Evolutionary conservation across 2,113 vertebrate genomes (phyloP), one percentile per base, ranked within the genome.

Genomic region (Paratilapia polleni): DNA sequence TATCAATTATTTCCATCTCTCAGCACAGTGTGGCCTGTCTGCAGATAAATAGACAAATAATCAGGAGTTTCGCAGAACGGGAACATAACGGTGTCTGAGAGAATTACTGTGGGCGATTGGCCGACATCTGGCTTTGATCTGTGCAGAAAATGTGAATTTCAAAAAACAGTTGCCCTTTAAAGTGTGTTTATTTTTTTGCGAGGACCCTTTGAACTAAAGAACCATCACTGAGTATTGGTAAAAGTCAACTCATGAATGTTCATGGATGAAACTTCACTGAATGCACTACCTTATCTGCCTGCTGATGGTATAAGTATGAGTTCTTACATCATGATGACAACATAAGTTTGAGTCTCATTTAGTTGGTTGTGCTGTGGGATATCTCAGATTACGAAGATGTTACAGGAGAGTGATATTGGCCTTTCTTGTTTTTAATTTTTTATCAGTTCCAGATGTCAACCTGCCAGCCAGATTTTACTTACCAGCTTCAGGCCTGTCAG

Each of bases 51-150:
- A 82, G 57, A 81, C 36, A 76, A 84, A 89, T 84, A 78, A 81
- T 60, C 66, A 43, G 11, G 41, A 59, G 54, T 78, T 68, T 68
- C 64, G 81, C 70, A 36, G 61, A 49, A 64, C 6, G 11, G 2
- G 31, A 59, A 24, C 47, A 38, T 31, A 78, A 60, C 77, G 59
- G 38, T 3, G 49, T 81, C 22, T 77, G 61, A 58, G 78, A n/a
- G 43, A 87, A 36, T 73, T 52, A 78, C 1, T 28, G 77, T 4
- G 56, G 58, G 31, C 38, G 28, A 14, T 47, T 19, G 52, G 68
- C 8, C 41, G 2, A 60, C 90, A 82, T 93, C 88, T 91, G 88
- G 80, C 78, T 86, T 82, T 66, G 63, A 26, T 87, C 31, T 70
- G 62, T 24, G 15, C 41, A 41, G 36, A 58, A 77, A 75, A 59